Evolutionary conservation across 1,140 invertebrate species (phyloP), one percentile per base, ranked within the genome.

Genomic region (Caerostris extrusa): DNA sequence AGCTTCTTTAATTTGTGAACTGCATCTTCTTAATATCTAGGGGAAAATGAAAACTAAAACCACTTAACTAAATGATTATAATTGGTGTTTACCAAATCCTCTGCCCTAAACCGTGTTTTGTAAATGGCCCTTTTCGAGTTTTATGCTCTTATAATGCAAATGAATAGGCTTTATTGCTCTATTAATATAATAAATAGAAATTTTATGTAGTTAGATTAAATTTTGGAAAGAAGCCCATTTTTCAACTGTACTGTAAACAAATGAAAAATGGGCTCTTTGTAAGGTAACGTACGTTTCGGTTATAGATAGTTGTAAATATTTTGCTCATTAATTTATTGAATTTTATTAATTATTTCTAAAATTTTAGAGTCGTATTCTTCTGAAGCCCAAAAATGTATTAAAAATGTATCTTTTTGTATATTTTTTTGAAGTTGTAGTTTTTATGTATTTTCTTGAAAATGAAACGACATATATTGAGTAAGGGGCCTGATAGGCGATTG

Each of bases 51-150:
- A 77, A 50, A 50, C 3, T 50, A 77, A 53, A 50, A 12, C 71
- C 71, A 77, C 71, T 77, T 77, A 77, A 77, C 50, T 77, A 77
- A 77, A 77, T 53, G 71, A 77, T 77, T 53, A 77, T 77, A 77
- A 77, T 77, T 10, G 71, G 53, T 50, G 8, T 77, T 77, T 53
- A 50, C 34, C 5, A 50, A 7, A 12, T 67, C 17, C n/a, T 14
- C 6, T 17, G 61, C 12, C 50, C 5, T 19, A 77, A 77, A 77
- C 50, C 12, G 50, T 10, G 19, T 14, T 12, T 53, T 5, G 34
- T 7, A 34, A 53, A 77, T 50, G 10, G 50, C 3, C 5, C 3
- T 77, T 0, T 77, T 50, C 34, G 53, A 2, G 50, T 77, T 64
- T 77, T 53, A 77, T 77, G 50, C 10, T 12, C 53, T 77, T 77